Conservation (phyloP, 2,888 invertebrate genomes). For the Bruchidius siliquastri region DNA sequence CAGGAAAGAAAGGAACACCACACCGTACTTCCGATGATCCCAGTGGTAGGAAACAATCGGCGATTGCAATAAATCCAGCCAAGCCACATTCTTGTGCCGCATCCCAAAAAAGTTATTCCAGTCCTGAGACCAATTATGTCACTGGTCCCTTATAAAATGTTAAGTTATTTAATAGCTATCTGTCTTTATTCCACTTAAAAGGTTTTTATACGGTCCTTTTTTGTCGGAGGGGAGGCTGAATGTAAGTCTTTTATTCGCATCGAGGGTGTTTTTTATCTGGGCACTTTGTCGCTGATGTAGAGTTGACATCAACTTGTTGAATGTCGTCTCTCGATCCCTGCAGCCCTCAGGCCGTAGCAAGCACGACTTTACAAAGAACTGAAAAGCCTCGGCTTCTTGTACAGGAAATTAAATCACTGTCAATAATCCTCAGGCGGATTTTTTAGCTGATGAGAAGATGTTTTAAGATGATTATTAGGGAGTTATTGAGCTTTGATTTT, state of each 20-base stretch:
- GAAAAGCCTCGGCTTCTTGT: conserved; percentile 33
- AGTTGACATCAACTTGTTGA: conserved; percentile 47
- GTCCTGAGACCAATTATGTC: conserved; percentile 29
- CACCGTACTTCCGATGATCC: background rate
- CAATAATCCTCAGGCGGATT: conserved; percentile 19
- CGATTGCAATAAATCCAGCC: background rate
- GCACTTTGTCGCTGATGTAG: conserved; percentile 47
- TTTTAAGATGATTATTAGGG: background rate
- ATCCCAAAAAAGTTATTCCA: conserved; percentile 8
- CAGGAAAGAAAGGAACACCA: background rate
- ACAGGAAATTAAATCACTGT: conserved; percentile 39
- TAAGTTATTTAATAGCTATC: conserved; percentile 31
- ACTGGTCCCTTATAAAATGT: conserved; percentile 29
- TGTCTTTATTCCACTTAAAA: conserved; percentile 34
- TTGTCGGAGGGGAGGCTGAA: conserved; percentile 33
- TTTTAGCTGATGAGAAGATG: background rate
- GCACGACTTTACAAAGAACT: conserved; percentile 26
- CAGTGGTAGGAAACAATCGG: background rate
- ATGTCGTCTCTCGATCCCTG: conserved; percentile 27
- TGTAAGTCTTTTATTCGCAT: conserved; percentile 45
- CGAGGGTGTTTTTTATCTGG: conserved; percentile 49
- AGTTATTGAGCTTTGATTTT: background rate
- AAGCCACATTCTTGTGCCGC: background rate
- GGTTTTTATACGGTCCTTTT: conserved; percentile 25
- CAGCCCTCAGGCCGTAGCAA: background rate